Base-by-base conservation (phyloP, 2,113 vertebrate genomes). In the Gymnocephalus cernua region DNA sequence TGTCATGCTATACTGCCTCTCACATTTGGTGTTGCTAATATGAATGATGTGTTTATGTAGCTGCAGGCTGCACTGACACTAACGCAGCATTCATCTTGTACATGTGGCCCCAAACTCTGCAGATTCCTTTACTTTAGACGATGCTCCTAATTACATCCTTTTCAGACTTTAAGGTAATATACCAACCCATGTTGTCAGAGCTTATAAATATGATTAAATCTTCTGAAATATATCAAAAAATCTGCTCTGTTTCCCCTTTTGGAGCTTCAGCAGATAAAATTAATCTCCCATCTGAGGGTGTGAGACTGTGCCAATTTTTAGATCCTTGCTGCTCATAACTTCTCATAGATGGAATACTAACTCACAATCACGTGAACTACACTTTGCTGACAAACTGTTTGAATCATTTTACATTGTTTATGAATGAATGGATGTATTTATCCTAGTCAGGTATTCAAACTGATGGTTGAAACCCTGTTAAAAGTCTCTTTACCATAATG, bases 31-130 rank as follows among this genome's bases (percentile, higher is more conserved):
- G 25, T 27, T 51, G 50, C 32, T 48, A 51, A 63, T 45, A 19
- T 59, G 32, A 79, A 44, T 45, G 57, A 65, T 71, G 19, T 47
- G 35, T 73, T 78, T 63, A 64, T 68, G 68, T 45, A 11, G 44
- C 58, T 48, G 41, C 5, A 21, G 50, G 57, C 12, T 57, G 38
- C 27, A 41, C 18, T 9, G 14, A 32, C 16, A 1, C 18, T 32
- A 41, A 10, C 9, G 9, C 9, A 0, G 23, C 21, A 32, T 19
- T 29, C 27, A 62, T 45, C 8, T 16, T 53, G 56, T 50, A 12
- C 16, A 29, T 11, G 44, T 12, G 14, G 23, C 14, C 1, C 6
- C 15, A 73, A 51, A 19, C 44, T 44, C n/a, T 57, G 12, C 6
- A 54, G 19, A 45, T 38, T 61, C 10, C 19, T 53, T 32, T n/a